These are phyloP conservation scores for Fissipunctia ypsillon DNA, from an alignment of 2,888 invertebrate species.

Conservation along the genomic window DNA sequence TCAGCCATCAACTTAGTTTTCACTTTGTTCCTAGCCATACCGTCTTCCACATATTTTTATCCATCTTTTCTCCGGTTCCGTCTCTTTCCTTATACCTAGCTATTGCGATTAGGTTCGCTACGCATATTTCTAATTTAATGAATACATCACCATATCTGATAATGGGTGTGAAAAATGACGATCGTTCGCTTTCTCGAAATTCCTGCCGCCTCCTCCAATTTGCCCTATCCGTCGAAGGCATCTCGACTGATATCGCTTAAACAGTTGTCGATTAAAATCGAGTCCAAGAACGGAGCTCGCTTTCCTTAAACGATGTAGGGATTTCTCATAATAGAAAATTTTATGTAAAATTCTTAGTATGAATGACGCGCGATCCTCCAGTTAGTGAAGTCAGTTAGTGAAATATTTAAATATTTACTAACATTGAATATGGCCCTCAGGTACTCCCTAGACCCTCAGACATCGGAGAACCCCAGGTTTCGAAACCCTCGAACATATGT, in stretches of 20 bases:
- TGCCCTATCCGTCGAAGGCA: constrained; percentile 30
- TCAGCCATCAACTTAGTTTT: neutral
- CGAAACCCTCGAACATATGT: neutral
- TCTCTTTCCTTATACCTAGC: neutral
- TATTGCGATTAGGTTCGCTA: neutral
- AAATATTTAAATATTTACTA: neutral
- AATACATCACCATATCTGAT: constrained; percentile 3
- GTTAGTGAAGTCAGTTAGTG: too few relatives aligned
- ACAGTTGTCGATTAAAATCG: constrained; percentile 41
- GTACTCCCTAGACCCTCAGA: neutral
- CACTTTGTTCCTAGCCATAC: neutral
- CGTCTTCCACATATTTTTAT: neutral
- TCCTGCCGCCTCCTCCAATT: constrained; percentile 20
- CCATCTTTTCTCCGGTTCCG: neutral
- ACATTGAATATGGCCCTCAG: neutral
- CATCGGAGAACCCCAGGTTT: neutral
- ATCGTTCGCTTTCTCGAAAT: constrained; percentile 29
- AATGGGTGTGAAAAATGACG: constrained; percentile 6
- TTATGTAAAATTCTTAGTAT: neutral
- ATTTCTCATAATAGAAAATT: constrained; percentile 17
- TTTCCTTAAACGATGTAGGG: constrained; percentile 13
- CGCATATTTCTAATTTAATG: constrained; percentile 9
- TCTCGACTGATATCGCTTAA: constrained; percentile 34
- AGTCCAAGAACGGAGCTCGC: constrained; percentile 15
- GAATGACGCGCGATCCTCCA: neutral